phyloP scores from a whole-genome alignment of 1,140 invertebrate genomes.

The Danaus melanippus region DNA sequence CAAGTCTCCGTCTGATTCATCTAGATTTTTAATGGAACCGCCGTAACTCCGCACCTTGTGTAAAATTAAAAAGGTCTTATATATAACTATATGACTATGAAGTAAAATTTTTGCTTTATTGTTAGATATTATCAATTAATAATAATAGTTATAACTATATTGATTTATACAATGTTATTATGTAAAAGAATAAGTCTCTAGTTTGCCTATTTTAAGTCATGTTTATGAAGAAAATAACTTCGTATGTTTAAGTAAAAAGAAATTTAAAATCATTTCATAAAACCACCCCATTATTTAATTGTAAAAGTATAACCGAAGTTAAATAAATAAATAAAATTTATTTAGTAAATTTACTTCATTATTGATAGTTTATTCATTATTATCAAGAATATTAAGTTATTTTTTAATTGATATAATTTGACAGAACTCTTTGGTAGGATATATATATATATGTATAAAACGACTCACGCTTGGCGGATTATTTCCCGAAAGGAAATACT shows the following conservation, averaged over 20 bases:
- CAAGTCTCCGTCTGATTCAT: slow-evolving; percentile 58
- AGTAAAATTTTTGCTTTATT: background rate
- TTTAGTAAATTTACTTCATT: too few relatives aligned
- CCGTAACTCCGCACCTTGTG: slow-evolving; percentile 59
- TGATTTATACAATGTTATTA: slow-evolving; percentile 1
- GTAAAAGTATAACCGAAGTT: too few relatives aligned
- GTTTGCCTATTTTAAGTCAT: too few relatives aligned
- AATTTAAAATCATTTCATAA: too few relatives aligned
- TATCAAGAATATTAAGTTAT: too few relatives aligned
- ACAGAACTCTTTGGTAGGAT: background rate
- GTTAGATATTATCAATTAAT: background rate
- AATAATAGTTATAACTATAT: background rate
- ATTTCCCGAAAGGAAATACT: slow-evolving; percentile 82
- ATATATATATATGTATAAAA: too few relatives aligned
- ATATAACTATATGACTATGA: background rate
- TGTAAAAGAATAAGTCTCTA: background rate
- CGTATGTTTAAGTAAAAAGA: too few relatives aligned
- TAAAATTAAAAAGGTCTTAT: background rate
- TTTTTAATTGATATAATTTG: too few relatives aligned
- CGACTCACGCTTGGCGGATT: slow-evolving; percentile 75
- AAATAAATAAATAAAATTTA: too few relatives aligned
- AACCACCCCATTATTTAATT: too few relatives aligned
- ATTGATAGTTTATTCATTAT: too few relatives aligned
- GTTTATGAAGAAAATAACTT: too few relatives aligned
- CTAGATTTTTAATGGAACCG: slow-evolving; percentile 64